A percentile compares a stretch with the other conserved stretches of the same genome.
Conservation (phyloP, 2,888 invertebrate genomes). For the Drosophila stalkeri region DNA sequence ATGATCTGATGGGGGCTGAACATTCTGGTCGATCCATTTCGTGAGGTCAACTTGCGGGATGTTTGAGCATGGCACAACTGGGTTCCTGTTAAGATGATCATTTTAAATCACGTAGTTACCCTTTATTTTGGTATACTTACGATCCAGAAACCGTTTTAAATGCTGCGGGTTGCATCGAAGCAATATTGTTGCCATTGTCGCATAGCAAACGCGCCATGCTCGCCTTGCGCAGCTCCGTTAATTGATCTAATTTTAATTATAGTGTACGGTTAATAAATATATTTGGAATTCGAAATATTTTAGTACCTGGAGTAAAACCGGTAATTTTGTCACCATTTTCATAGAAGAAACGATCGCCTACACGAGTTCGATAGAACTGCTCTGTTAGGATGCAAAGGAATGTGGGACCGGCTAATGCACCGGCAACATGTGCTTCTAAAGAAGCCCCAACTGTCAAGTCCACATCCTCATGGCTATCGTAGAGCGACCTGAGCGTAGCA, state of each 20-base stretch:
- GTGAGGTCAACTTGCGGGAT: slow-evolving; percentile 88
- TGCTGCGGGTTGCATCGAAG: slow-evolving; percentile 89
- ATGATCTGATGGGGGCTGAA: slow-evolving; percentile 57
- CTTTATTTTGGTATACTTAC: slow-evolving; percentile 84
- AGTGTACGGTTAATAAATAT: neutral
- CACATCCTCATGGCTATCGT: slow-evolving; percentile 91
- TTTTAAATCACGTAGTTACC: neutral
- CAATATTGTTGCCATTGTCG: slow-evolving; percentile 90
- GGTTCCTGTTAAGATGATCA: slow-evolving; percentile 86
- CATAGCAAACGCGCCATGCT: slow-evolving; percentile 92
- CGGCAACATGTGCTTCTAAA: slow-evolving; percentile 91
- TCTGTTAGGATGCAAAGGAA: slow-evolving; percentile 94
- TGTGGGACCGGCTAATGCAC: slow-evolving; percentile 93
- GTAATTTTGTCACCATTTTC: slow-evolving; percentile 88
- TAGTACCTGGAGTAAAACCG: slow-evolving; percentile 88
- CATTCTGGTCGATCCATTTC: slow-evolving; percentile 86
- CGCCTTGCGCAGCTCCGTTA: slow-evolving; percentile 91
- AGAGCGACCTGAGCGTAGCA: slow-evolving; percentile 87
- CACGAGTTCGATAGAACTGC: slow-evolving; percentile 94
- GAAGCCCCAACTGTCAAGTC: slow-evolving; percentile 94
- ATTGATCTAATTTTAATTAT: slow-evolving; percentile 87
- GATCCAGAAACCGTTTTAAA: slow-evolving; percentile 88
- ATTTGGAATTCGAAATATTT: neutral
- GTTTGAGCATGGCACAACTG: slow-evolving; percentile 87
- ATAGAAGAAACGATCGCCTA: slow-evolving; percentile 94